Evolutionary conservation across 2,113 vertebrate genomes (phyloP), one percentile per base, ranked within the genome.

Genomic region (Bungarus multicinctus): DNA sequence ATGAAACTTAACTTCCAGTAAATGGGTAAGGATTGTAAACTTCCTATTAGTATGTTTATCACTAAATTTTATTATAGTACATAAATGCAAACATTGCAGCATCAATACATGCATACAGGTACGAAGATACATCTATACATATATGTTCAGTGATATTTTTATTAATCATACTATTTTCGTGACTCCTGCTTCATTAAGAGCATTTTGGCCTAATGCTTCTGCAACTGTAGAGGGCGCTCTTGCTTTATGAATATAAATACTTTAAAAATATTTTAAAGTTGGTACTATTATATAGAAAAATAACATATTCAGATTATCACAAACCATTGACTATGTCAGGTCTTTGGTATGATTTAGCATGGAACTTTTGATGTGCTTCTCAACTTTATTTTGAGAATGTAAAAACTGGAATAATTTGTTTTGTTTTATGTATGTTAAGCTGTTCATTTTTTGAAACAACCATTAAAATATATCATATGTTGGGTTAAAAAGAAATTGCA

Each of bases 141-240:
- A 81, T 39, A 39, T 34, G 34, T 39, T 22, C 34, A 81, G 3
- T 81, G 8, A 81, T 81, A 81, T 81, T 81, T 43, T 81, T 81
- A 81, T 81, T 43, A 81, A 43, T 81, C 7, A 16, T 34, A 6
- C 69, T 81, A 43, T 81, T 81, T 81, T 81, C 1, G 7, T 81
- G 34, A 43, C 34, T 52, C 30, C 3, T 25, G 45, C 53, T 60
- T 85, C 34, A 30, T 85, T 25, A 57, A 89, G 34, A 0, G 11
- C 5, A 0, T 23, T 22, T 92, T 54, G 14, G 5, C 64, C 2
- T 10, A 74, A 53, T 10, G 47, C 0, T 22, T 1, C 23, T 6
- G 0, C 22, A 34, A 85, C 97, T 89, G 88, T 93, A 97, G 97
- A 96, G 96, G 97, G 96, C 97, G 89, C 87, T 22, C 93, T 96